Evolutionary conservation across 2,888 invertebrate genomes (phyloP).

Genomic region (Drosophila koepferae): DNA sequence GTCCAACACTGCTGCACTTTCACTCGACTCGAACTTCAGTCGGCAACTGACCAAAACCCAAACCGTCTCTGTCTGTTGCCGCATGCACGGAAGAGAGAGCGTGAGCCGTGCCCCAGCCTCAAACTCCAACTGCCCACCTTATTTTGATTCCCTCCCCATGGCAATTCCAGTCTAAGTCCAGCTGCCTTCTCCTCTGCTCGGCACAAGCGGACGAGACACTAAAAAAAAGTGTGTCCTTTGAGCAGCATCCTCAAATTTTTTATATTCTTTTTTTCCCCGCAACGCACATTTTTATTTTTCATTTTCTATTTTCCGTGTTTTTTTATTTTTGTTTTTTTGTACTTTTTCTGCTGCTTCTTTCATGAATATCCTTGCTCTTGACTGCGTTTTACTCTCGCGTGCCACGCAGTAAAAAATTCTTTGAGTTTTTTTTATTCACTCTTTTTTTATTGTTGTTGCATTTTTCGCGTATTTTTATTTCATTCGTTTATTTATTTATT

Average conservation of each 20-base stretch:
- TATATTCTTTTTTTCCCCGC: conserved; percentile 44
- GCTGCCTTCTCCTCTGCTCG: conserved; percentile 18
- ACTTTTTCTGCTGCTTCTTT: conserved; percentile 44
- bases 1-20: conserved; percentile 65
- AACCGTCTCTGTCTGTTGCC: conserved; percentile 60
- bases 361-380: conserved; percentile 64
- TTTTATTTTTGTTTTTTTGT: conserved; percentile 26
- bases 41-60: conserved; percentile 62
- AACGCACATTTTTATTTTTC: conserved; percentile 31
- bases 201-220: conserved; percentile 61
- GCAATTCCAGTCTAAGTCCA: conserved; percentile 41
- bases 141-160: not conserved
- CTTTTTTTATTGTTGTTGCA: conserved; percentile 42
- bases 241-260: conserved; percentile 51
- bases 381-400: conserved; percentile 57
- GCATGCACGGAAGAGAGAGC: conserved; percentile 33
- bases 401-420: conserved; percentile 46
- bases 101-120: conserved; percentile 13
- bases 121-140: not conserved
- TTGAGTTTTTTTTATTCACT: conserved; percentile 22
- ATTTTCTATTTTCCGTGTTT: conserved; percentile 28
- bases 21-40: conserved; percentile 59
- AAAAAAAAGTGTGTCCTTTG: conserved; percentile 59
- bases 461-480: conserved; percentile 35
- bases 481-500: conserved; percentile 40